Evolutionary conservation across 2,888 invertebrate genomes (phyloP).

Genomic region (Pecten maximus): DNA sequence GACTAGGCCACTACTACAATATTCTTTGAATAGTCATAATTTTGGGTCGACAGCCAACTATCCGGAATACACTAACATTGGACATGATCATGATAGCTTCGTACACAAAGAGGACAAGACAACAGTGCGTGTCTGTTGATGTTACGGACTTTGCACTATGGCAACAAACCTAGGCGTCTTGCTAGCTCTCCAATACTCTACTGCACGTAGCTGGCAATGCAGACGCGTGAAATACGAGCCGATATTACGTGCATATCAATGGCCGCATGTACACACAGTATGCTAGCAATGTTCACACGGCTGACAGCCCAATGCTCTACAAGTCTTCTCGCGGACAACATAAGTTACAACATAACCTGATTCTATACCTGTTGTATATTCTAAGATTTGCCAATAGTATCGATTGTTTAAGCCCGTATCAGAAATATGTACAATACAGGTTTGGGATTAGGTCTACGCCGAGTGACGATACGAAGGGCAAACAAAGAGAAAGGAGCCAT

Average conservation of each 20-base stretch:
- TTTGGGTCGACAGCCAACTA: too few species aligned
- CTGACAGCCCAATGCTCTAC: not conserved
- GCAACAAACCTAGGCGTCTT: conserved; percentile 5
- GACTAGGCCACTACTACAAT: too few species aligned
- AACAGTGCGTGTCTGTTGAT: not conserved
- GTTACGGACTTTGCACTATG: not conserved
- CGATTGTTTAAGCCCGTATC: not conserved
- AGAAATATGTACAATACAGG: not conserved
- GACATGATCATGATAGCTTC: not conserved
- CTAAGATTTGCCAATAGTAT: not conserved
- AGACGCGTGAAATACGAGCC: conserved; percentile 5
- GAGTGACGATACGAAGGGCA: not conserved
- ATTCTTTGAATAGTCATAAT: too few species aligned
- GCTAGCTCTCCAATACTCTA: not conserved
- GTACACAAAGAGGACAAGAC: not conserved
- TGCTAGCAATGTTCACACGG: not conserved
- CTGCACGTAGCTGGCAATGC: not conserved
- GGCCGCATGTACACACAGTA: conserved; percentile 15
- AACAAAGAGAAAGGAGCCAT: conserved; percentile 43
- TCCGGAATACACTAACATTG: too few species aligned
- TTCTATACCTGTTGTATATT: not conserved
- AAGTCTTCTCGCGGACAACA: not conserved
- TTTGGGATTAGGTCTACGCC: not conserved
- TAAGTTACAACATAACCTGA: not conserved
- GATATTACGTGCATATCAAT: conserved; percentile 19